Evolutionary conservation across 2,113 vertebrate species (phyloP).

Genomic region (Eubucco bourcierii): DNA sequence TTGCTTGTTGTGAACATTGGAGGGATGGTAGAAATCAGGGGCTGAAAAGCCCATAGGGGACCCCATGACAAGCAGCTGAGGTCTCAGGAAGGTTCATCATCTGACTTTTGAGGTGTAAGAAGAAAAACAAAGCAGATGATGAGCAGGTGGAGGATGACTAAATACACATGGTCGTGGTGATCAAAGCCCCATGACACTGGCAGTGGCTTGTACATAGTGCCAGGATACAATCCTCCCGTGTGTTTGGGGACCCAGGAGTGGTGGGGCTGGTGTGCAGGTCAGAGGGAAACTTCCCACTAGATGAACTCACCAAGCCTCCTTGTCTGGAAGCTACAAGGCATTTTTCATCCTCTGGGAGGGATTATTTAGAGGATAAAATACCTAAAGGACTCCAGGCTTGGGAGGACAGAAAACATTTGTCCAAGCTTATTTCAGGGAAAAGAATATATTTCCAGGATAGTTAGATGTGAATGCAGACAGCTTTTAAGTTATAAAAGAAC

Average conservation of each 20-base stretch:
- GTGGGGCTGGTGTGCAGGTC: no score
- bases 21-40: rapidly evolving
- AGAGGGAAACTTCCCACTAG: neutral
- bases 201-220: neutral
- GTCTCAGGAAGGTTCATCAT: neutral
- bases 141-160: neutral
- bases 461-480: neutral
- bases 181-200: neutral
- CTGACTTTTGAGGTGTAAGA: neutral
- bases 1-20: rapidly evolving
- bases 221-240: neutral
- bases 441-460: neutral
- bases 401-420: neutral
- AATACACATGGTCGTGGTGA: rapidly evolving
- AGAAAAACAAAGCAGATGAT: neutral
- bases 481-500: slow-evolving; percentile 21
- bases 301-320: neutral
- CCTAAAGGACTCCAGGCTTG: neutral
- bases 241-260: neutral
- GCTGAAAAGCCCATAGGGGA: neutral
- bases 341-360: neutral
- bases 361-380: neutral
- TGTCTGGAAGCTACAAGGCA: neutral
- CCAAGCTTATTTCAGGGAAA: slow-evolving; percentile 19
- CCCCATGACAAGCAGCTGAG: neutral